Conservation (phyloP, 53 echinoderm and acorn worm genomes). For the Echinometra lucunter region DNA sequence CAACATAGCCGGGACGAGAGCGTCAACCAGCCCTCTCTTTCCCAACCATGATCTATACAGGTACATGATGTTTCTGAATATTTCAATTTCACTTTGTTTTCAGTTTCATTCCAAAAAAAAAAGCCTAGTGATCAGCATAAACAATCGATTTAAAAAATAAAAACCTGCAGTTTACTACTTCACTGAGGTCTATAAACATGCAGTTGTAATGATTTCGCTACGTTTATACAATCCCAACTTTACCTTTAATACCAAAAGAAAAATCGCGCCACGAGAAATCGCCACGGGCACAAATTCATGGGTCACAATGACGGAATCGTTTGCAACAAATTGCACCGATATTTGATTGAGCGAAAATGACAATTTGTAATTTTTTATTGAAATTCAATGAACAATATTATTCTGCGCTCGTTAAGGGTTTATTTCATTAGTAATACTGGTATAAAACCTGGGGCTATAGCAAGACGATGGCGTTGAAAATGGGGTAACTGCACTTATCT, state of each 20-base stretch:
- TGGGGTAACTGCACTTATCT: slow-evolving; percentile 52
- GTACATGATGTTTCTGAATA: background rate
- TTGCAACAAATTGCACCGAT: slow-evolving; percentile 44
- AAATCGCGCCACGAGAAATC: slow-evolving; percentile 1
- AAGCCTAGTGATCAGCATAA: background rate
- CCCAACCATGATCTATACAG: no score
- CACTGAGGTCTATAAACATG: background rate
- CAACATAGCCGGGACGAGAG: no score
- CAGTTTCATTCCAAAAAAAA: background rate
- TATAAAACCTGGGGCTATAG: background rate
- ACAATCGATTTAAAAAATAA: background rate
- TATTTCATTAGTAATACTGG: slow-evolving; percentile 34
- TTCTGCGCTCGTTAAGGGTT: slow-evolving; percentile 32
- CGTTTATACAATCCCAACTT: background rate
- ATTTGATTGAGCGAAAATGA: slow-evolving; percentile 56
- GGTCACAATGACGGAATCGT: slow-evolving; percentile 24
- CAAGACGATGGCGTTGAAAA: background rate
- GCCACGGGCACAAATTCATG: background rate
- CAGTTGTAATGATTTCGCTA: background rate
- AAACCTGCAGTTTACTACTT: background rate
- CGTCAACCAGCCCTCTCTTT: no score
- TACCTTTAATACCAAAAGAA: background rate
- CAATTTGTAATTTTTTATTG: slow-evolving; percentile 57
- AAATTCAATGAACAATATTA: slow-evolving; percentile 46
- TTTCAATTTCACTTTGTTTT: background rate